These are phyloP conservation scores for Phataginus tetradactyla DNA, from an alignment of 2,797 vertebrate species.

Conservation along the genomic window DNA sequence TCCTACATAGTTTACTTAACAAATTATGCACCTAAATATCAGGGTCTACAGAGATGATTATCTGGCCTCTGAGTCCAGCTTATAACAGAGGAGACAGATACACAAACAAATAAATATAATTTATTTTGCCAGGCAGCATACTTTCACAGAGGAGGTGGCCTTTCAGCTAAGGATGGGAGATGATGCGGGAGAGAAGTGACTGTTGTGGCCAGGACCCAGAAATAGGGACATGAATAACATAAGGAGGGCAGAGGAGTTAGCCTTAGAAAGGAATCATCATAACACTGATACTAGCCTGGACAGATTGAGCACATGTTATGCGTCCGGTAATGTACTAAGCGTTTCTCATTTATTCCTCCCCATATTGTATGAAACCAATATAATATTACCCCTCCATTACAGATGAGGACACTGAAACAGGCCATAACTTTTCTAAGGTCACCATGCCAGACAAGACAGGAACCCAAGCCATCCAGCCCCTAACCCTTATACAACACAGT, in stretches of 20 bases:
- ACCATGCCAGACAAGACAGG: background rate
- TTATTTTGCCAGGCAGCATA: background rate
- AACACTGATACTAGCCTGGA: background rate
- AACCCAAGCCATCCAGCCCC: background rate
- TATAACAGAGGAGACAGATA: background rate
- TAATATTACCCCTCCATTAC: background rate
- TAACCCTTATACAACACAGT: background rate
- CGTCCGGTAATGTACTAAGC: background rate
- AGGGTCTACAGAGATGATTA: background rate
- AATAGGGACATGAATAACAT: background rate
- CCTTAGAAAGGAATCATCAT: background rate
- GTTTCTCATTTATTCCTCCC: background rate
- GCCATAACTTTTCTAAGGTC: background rate
- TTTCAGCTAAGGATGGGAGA: background rate
- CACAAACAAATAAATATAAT: background rate
- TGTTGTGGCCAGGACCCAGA: background rate
- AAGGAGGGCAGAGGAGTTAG: background rate
- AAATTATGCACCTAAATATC: background rate
- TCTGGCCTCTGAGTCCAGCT: background rate
- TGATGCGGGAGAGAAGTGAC: background rate
- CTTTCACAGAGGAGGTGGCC: background rate
- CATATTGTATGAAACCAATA: background rate
- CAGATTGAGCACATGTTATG: background rate
- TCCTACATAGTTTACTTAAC: background rate
- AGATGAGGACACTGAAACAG: background rate